These are phyloP conservation scores for Theropithecus gelada DNA, from an alignment of 2,113 vertebrate species.

Conservation along the genomic window DNA sequence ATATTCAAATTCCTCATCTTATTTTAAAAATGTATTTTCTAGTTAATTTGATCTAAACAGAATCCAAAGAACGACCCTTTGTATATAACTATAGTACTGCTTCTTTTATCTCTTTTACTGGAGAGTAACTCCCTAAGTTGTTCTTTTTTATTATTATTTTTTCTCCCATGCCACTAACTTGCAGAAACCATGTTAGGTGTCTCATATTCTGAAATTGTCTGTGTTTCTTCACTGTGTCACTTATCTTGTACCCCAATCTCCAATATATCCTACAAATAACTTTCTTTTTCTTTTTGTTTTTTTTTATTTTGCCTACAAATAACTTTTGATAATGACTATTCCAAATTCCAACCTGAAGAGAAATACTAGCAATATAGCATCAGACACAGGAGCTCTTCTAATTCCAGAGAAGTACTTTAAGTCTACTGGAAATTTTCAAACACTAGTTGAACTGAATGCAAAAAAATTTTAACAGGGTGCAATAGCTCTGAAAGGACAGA, in stretches of 20 bases:
- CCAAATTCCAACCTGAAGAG: constrained; percentile 14
- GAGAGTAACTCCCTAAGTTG: not conserved
- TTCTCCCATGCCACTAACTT: not conserved
- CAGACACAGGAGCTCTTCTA: not conserved
- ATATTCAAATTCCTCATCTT: not conserved
- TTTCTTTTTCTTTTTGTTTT: not conserved
- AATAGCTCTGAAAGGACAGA: constrained; percentile 60
- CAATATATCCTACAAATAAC: not conserved
- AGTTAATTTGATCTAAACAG: not conserved
- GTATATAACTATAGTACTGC: not conserved
- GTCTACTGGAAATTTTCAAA: not conserved
- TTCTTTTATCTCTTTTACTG: not conserved
- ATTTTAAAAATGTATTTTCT: not conserved
- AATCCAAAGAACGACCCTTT: not conserved
- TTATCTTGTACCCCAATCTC: not conserved
- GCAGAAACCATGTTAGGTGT: not conserved
- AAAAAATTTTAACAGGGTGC: constrained; percentile 52
- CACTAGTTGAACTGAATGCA: constrained; percentile 33
- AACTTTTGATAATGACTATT: constrained; percentile 1
- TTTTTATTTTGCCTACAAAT: not conserved
- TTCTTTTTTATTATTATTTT: not conserved
- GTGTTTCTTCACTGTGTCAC: not conserved
- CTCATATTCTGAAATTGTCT: not conserved
- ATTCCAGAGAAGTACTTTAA: not conserved
- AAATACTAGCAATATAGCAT: not conserved